Evolutionary conservation across 2,888 invertebrate genomes (phyloP), one percentile per base, ranked within the genome.

Genomic region (Apeira syringaria): DNA sequence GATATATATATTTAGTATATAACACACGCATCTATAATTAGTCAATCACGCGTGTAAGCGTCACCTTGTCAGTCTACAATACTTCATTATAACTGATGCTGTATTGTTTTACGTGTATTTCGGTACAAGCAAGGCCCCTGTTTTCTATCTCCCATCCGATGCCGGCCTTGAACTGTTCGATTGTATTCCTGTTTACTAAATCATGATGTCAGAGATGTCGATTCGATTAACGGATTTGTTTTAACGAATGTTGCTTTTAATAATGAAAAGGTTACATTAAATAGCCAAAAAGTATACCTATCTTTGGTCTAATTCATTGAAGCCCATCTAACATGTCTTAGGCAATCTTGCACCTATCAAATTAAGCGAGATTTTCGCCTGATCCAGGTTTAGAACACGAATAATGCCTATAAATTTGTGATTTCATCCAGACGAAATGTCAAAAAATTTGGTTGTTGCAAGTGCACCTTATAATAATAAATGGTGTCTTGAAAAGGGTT

Each of bases 31-130:
- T 27, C 33, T 44, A 29, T 28, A 37, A 33, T 33, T 32, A 38
- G 37, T 38, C 9, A 35, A 43, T 44, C 30, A 35, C 31, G 36
- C 37, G 32, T 36, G 24, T 9, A 18, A 35, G 27, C 27, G 35
- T 35, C 35, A 36, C 46, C 41, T 47, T 32, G 40, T 43, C 33
- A 54, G 55, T 68, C 66, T 69, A 64, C 66, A 65, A 20, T 20
- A 20, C 7, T 7, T 7, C 20, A 7, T 7, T 72, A 73, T 71
- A 66, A 61, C 56, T 38, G 38, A 47, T 60, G 51, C 59, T 52
- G 59, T 56, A 58, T 56, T 56, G 56, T 54, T 48, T 51, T 53
- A 41, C 53, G 52, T 49, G 57, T 68, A 70, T 68, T 68, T 68
- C 54, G 44, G 62, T 56, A 50, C 51, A 61, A 54, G 55, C 43